Base-by-base conservation (phyloP, 1,140 invertebrate species). In the Holotrichia oblita region DNA sequence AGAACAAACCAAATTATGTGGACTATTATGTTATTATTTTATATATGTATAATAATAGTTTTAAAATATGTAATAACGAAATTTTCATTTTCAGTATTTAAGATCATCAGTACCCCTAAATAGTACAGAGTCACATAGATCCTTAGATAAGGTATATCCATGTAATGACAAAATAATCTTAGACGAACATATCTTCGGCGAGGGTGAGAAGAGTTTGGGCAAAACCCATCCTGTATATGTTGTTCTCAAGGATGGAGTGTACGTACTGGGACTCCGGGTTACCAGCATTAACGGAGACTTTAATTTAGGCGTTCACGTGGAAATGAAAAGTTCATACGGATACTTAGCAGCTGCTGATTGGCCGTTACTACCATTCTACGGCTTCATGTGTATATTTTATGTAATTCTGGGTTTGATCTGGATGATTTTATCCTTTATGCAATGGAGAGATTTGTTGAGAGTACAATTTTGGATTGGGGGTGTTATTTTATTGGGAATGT, bases 391-490 rank as follows among this genome's bases (percentile, higher is more conserved):
- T 84, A 88, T 93, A 7, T 90, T 97, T 14, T 98, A 98, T 87
- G 91, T 96, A 0, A 86, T 94, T 61, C 91, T 94, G 84, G 95
- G 95, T n/a, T 82, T 95, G 6, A 90, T 91, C 42, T 98, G 97
- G 97, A 88, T 97, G 44, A 85, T 93, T 7, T 90, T 96, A n/a
- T 95, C 94, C 20, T 94, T 93, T 79, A 88, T 93, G 80, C 94
- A 96, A 86, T 98, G 96, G 96, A 89, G 94, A 79, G 97, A 98
- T 86, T 87, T 98, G 4, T 88, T 98, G n/a, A 89, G 96, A 72
- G 95, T 98, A 40, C 97, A 98, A 89, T 98, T 97, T 88, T 98
- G 97, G 96, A 97, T 98, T 85, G 95, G 95, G 7, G 95, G 90
- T 44, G 95, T 98, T 48, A 96, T 97, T 78, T 88, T 97, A 40